Evolutionary conservation across 2,888 invertebrate genomes (phyloP).

Genomic region (Pyrgus malvae): DNA sequence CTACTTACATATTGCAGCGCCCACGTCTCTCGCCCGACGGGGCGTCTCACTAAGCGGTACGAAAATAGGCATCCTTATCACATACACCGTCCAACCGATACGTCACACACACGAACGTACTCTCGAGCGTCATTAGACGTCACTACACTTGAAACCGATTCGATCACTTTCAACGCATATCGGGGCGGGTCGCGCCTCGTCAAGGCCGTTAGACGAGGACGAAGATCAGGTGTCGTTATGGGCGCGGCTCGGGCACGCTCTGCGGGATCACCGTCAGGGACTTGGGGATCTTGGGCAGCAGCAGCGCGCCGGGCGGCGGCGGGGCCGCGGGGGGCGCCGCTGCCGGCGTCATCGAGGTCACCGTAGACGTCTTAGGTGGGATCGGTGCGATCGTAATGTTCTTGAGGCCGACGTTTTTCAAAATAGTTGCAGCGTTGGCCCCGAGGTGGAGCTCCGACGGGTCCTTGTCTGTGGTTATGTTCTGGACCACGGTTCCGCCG

Average conservation of each 20-base stretch:
- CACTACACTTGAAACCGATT: conserved; percentile 11
- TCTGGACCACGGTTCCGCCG: conserved; percentile 63
- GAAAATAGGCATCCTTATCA: conserved; percentile 40
- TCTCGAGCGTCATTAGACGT: neutral
- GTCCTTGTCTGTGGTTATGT: conserved; percentile 45
- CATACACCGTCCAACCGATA: conserved; percentile 29
- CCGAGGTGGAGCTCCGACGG: conserved; percentile 51
- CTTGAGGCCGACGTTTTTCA: conserved; percentile 74
- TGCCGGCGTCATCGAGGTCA: conserved; percentile 58
- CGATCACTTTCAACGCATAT: neutral
- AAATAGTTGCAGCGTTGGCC: conserved; percentile 65
- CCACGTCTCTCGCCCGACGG: conserved; percentile 28
- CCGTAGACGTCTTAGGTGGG: conserved; percentile 63
- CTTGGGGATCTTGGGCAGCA: conserved; percentile 90
- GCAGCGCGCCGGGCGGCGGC: conserved; percentile 57
- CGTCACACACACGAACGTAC: conserved; percentile 26
- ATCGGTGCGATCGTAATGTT: conserved; percentile 77
- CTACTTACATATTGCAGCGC: conserved; percentile 53
- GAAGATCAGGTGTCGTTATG: conserved; percentile 68
- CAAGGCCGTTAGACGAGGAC: conserved; percentile 58
- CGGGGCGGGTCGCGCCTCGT: conserved; percentile 14
- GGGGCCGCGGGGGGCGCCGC: conserved; percentile 81
- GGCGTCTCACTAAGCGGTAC: conserved; percentile 40
- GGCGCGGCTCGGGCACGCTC: conserved; percentile 44
- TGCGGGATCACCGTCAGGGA: conserved; percentile 91